Conservation (phyloP, 2,888 invertebrate species). For the Acleris laterana region DNA sequence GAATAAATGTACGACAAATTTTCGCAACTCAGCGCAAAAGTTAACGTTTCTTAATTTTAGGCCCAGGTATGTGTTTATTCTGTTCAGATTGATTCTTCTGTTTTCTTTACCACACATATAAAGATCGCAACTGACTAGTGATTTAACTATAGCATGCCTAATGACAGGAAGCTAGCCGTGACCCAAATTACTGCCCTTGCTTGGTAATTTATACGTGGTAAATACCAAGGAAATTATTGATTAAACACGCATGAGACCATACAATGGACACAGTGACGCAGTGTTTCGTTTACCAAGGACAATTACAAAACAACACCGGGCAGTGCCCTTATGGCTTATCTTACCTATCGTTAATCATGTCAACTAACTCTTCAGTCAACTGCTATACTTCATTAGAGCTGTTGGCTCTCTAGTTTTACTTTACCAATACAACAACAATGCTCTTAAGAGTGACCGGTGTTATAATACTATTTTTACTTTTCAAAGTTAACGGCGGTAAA, state of each 20-base stretch:
- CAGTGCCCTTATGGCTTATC: slow-evolving; percentile 30
- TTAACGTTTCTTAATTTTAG: too few relatives aligned
- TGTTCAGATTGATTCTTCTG: too few relatives aligned
- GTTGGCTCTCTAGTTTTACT: slow-evolving; percentile 18
- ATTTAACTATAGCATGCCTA: not conserved
- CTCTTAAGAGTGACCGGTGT: slow-evolving; percentile 6
- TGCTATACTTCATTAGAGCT: slow-evolving; percentile 13
- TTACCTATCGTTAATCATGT: slow-evolving; percentile 16
- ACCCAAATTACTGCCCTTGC: not conserved
- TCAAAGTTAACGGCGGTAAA: slow-evolving; percentile 17
- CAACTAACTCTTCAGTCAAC: slow-evolving; percentile 28
- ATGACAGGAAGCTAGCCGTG: not conserved
- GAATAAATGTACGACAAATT: too few relatives aligned
- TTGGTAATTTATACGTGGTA: not conserved
- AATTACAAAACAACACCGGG: slow-evolving; percentile 24
- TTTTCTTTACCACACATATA: too few relatives aligned
- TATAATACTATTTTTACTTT: slow-evolving; percentile 12
- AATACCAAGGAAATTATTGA: not conserved
- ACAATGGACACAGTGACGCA: slow-evolving; percentile 8
- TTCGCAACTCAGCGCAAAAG: too few relatives aligned
- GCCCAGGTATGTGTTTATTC: too few relatives aligned
- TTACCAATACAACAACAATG: not conserved
- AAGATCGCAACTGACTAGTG: not conserved
- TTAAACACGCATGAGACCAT: slow-evolving; percentile 1
- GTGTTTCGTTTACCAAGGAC: not conserved